Evolutionary conservation across 2,888 invertebrate species (phyloP).

Genomic region (Tenthredo amoena): DNA sequence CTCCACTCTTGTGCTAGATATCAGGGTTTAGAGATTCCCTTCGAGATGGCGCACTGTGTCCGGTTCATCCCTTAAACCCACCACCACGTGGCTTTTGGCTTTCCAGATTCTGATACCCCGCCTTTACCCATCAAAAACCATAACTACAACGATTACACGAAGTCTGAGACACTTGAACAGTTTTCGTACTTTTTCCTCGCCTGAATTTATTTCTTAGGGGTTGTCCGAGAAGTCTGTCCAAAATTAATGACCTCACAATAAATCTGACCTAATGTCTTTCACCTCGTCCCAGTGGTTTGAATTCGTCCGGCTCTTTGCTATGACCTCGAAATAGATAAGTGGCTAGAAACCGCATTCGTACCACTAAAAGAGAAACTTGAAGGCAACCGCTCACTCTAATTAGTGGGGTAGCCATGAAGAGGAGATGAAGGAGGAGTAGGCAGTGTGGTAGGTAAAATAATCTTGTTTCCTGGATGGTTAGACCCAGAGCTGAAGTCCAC

Average conservation of each 20-base stretch:
- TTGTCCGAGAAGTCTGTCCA: background rate
- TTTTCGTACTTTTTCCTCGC: background rate
- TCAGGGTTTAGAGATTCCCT: slow-evolving; percentile 20
- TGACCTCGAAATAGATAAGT: background rate
- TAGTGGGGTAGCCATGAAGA: slow-evolving; percentile 12
- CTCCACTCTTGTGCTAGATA: background rate
- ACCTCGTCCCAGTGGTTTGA: background rate
- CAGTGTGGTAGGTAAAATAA: slow-evolving; percentile 31
- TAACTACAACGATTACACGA: background rate
- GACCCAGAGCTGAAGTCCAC: background rate
- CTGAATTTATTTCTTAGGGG: background rate
- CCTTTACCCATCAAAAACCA: background rate
- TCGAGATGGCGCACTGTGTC: slow-evolving; percentile 40
- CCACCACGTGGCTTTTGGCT: background rate
- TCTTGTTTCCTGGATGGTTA: slow-evolving; percentile 29
- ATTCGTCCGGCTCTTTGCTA: background rate
- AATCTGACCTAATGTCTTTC: background rate
- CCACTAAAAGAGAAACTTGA: slow-evolving; percentile 11
- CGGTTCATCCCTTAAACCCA: slow-evolving; percentile 4
- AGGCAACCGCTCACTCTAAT: slow-evolving; percentile 37
- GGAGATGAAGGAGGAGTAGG: background rate
- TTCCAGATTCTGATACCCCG: background rate
- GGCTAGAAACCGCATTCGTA: slow-evolving; percentile 2
- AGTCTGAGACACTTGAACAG: background rate
- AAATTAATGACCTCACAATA: background rate